Evolutionary conservation across 2,888 invertebrate genomes (phyloP).

Genomic region (Drosophila atripex): DNA sequence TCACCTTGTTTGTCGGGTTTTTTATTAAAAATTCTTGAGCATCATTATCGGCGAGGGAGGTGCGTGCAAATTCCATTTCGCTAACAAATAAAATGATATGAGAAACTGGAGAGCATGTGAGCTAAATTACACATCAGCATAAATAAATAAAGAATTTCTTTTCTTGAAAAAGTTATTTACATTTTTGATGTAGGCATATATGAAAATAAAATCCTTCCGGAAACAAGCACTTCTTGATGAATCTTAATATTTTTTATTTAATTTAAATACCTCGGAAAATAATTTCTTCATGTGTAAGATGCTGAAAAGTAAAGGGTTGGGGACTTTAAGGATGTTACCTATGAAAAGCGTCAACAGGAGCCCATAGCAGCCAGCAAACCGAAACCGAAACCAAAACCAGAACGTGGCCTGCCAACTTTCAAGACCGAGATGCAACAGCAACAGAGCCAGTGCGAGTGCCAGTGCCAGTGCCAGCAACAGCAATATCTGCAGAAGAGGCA

Average conservation of each 20-base stretch:
- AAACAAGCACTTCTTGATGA: neutral
- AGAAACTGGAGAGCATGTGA: slow-evolving; percentile 25
- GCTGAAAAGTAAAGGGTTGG: neutral
- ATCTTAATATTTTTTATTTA: neutral
- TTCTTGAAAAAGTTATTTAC: slow-evolving; percentile 5
- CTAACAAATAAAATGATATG: slow-evolving; percentile 28
- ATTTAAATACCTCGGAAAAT: neutral
- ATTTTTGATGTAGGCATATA: neutral
- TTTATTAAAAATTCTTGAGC: slow-evolving; percentile 55
- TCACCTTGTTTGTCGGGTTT: slow-evolving; percentile 2
- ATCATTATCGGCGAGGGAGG: slow-evolving; percentile 50
- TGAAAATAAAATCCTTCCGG: neutral
- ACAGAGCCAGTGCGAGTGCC: neutral
- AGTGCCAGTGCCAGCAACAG: slow-evolving; percentile 4
- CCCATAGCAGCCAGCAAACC: slow-evolving; percentile 40
- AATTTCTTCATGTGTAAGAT: neutral
- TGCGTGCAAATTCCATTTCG: slow-evolving; percentile 46
- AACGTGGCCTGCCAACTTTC: slow-evolving; percentile 46
- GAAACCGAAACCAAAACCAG: slow-evolving; percentile 38
- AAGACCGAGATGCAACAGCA: slow-evolving; percentile 18
- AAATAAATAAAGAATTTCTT: too few species aligned
- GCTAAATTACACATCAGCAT: neutral
- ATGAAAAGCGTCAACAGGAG: slow-evolving; percentile 39
- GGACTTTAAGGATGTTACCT: slow-evolving; percentile 5
- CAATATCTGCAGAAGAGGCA: slow-evolving; percentile 5